Conservation (phyloP, 2,888 invertebrate species). For the Orchesella flavescens region DNA sequence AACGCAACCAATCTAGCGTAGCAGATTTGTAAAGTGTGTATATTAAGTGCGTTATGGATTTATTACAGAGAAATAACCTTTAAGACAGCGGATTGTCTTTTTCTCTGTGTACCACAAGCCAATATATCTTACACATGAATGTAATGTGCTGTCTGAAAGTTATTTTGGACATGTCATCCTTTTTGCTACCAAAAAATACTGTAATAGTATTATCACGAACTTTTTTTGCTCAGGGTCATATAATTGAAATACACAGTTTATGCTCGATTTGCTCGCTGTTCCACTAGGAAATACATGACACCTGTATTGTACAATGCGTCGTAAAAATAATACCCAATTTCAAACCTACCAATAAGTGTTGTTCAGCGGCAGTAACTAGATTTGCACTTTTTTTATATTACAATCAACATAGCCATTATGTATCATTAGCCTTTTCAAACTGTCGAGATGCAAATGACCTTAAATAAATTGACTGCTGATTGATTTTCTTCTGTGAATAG, state of each 20-base stretch:
- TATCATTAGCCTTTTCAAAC: conserved; percentile 45
- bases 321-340: not conserved
- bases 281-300: conserved; percentile 53
- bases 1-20: conserved; percentile 17
- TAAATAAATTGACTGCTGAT: conserved; percentile 60
- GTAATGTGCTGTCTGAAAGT: conserved; percentile 30
- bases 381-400: conserved; percentile 12
- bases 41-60: not conserved
- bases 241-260: conserved; percentile 52
- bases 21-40: not conserved
- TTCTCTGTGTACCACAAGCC: conserved; percentile 1
- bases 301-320: conserved; percentile 10
- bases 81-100: not conserved
- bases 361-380: not conserved
- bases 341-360: not conserved
- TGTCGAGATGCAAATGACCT: conserved; percentile 60
- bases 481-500: conserved; percentile 51
- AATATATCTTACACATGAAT: conserved; percentile 30
- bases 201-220: conserved; percentile 57
- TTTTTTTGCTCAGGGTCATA: conserved; percentile 50
- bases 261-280: conserved; percentile 52
- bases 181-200: conserved; percentile 14
- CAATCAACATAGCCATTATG: conserved; percentile 24
- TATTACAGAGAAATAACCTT: not conserved
- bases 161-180: conserved; percentile 53